A percentile compares a stretch with the other conserved stretches of the same genome.
These are phyloP conservation scores for Drosophila mimetica DNA, from an alignment of 2,888 invertebrate species.

Conservation along the genomic window DNA sequence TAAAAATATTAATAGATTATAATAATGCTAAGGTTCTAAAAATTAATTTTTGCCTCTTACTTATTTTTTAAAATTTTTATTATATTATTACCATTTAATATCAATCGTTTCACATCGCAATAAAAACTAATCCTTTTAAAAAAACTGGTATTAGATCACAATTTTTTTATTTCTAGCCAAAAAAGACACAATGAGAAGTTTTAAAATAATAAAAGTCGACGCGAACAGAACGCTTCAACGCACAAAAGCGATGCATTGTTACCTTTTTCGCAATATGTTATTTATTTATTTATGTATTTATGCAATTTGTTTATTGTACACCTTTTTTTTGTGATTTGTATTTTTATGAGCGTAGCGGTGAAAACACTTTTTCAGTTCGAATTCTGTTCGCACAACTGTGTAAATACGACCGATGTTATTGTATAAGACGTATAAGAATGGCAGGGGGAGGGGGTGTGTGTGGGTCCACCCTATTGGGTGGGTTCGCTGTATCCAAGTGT, in stretches of 20 bases:
- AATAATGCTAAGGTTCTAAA: no score
- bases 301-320: conserved; percentile 49
- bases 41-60: no score
- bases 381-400: conserved; percentile 63
- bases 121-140: neutral
- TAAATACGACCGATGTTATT: conserved; percentile 56
- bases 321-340: conserved; percentile 43
- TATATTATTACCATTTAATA: no score
- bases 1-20: no score
- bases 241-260: conserved; percentile 66
- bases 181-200: conserved; percentile 23
- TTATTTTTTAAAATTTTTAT: no score
- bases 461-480: conserved; percentile 32
- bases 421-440: conserved; percentile 18
- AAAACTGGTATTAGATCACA: neutral
- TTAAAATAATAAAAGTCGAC: conserved; percentile 54
- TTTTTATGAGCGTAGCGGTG: conserved; percentile 33
- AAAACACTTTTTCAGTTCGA: conserved; percentile 49
- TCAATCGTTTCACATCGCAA: no score
- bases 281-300: conserved; percentile 66
- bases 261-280: conserved; percentile 48
- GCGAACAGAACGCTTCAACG: conserved; percentile 35
- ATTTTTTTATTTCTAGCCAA: neutral
- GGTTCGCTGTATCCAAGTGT: conserved; percentile 13
- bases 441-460: conserved; percentile 5